Evolutionary conservation across 1,140 invertebrate species (phyloP).

Genomic region (Dryas iulia): DNA sequence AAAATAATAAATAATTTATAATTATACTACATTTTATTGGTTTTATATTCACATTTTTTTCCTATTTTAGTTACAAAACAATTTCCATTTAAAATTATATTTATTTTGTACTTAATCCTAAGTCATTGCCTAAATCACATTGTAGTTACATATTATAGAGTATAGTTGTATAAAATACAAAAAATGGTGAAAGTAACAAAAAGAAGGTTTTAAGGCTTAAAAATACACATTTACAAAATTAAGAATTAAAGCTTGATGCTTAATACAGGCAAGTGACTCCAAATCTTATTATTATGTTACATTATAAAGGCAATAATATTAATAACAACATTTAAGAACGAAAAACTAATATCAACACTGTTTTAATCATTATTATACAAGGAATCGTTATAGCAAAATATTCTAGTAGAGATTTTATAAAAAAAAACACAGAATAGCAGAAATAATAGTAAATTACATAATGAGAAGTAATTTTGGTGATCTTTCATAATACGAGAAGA

Average conservation of each 20-base stretch:
- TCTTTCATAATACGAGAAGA: not conserved
- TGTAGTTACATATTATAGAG: not conserved
- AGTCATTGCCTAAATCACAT: constrained; percentile 65
- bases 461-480: not conserved
- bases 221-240: not conserved
- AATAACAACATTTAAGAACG: not conserved
- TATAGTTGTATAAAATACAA: not conserved
- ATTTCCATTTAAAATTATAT: constrained; percentile 65
- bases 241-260: not conserved
- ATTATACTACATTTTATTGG: constrained; percentile 73
- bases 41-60: constrained; percentile 72
- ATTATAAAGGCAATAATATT: not conserved
- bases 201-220: not conserved
- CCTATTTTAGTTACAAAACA: constrained; percentile 77
- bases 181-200: not conserved
- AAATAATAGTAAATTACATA: not conserved
- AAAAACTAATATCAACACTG: not conserved
- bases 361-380: not conserved
- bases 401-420: not conserved
- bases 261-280: not conserved
- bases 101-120: constrained; percentile 71
- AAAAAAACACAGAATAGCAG: not conserved
- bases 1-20: constrained; percentile 29
- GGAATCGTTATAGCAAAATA: not conserved
- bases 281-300: not conserved